Evolutionary conservation across 1,140 invertebrate species (phyloP).

Genomic region (Trypoxylus dichotomus): DNA sequence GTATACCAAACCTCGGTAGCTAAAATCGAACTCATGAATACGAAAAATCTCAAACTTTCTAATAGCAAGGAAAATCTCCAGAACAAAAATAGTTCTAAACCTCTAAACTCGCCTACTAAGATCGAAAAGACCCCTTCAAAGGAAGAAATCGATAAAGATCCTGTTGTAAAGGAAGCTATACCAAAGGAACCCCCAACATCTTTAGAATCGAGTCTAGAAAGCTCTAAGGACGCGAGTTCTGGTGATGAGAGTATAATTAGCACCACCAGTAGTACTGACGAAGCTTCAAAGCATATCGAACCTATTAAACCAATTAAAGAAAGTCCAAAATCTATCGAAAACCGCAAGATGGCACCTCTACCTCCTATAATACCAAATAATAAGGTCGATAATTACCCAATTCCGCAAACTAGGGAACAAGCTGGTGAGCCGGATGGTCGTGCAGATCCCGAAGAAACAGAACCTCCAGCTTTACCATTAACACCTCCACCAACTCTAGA

Average conservation of each 20-base stretch:
- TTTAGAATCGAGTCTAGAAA: background rate
- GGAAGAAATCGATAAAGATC: background rate
- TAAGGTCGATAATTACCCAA: constrained; percentile 13
- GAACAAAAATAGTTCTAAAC: background rate
- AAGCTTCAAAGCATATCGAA: background rate
- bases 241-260: constrained; percentile 11
- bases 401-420: constrained; percentile 59
- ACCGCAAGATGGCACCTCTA: background rate
- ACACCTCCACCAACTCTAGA: constrained; percentile 64
- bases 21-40: constrained; percentile 47
- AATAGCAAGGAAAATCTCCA: constrained; percentile 20
- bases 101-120: background rate
- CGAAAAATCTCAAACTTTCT: constrained; percentile 43
- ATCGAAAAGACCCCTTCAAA: background rate
- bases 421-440: constrained; percentile 80
- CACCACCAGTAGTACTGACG: background rate
- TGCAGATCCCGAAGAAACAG: constrained; percentile 71
- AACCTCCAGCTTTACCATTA: constrained; percentile 65
- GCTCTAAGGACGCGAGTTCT: background rate
- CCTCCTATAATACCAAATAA: background rate
- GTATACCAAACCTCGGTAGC: constrained; percentile 48
- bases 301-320: background rate
- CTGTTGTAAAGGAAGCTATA: background rate
- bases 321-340: background rate
- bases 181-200: background rate